These are phyloP conservation scores for Hirundichthys speculiger DNA, from an alignment of 2,113 vertebrate genomes.

Conservation along the genomic window DNA sequence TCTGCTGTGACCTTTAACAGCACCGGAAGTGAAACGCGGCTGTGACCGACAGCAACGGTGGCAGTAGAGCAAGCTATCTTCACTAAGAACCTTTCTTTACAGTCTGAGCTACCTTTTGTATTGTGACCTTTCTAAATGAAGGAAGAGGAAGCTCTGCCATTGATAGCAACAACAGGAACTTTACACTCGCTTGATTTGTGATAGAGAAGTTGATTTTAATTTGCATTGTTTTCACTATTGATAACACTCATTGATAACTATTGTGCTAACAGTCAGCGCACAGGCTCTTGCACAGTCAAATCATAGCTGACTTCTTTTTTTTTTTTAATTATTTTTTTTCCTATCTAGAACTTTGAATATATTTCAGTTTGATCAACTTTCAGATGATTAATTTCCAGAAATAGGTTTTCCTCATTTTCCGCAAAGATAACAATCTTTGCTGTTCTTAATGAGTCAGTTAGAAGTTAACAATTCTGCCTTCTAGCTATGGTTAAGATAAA, in stretches of 20 bases:
- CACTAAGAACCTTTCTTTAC: conserved; percentile 19
- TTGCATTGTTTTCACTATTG: conserved; percentile 17
- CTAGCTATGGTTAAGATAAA: conserved; percentile 47
- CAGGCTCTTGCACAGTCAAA: too few species aligned
- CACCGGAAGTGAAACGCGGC: conserved; percentile 54
- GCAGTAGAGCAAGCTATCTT: conserved; percentile 1
- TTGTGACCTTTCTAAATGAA: conserved; percentile 52
- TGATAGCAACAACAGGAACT: conserved; percentile 46
- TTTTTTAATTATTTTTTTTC: background rate
- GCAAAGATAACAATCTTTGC: too few species aligned
- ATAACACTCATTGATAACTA: too few species aligned
- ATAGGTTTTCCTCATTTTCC: too few species aligned
- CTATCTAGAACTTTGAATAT: background rate
- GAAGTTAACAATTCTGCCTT: conserved; percentile 26
- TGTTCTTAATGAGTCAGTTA: conserved; percentile 43
- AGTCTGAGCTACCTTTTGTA: conserved; percentile 13
- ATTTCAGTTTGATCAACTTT: background rate
- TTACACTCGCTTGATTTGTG: conserved; percentile 1
- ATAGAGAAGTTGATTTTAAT: conserved; percentile 21
- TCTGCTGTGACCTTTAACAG: conserved; percentile 62
- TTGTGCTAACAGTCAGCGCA: too few species aligned
- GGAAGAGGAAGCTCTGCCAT: conserved; percentile 46
- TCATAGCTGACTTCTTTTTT: too few species aligned
- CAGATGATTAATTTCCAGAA: background rate
- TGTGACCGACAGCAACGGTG: background rate